These are phyloP conservation scores for Pongo pygmaeus DNA, from an alignment of 2,113 vertebrate species.

Conservation along the genomic window DNA sequence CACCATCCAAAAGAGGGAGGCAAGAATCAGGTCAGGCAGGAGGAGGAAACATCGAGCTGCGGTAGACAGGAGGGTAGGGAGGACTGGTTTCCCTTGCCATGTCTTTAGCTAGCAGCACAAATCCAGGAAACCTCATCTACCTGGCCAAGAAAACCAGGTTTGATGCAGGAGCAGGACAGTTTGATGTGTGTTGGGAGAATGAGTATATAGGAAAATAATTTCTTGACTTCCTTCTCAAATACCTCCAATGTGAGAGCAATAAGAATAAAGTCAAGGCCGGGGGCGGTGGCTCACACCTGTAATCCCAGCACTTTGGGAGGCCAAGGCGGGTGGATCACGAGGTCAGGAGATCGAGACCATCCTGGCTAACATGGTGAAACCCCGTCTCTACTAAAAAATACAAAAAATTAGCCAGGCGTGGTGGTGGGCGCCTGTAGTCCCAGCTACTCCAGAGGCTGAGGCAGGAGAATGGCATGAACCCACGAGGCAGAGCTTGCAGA, in stretches of 20 bases:
- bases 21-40: neutral
- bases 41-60: fast-evolving
- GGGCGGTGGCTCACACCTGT: too few relatives aligned
- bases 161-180: neutral
- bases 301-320: too few relatives aligned
- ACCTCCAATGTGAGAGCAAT: neutral
- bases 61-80: neutral
- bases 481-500: too few relatives aligned
- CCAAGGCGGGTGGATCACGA: too few relatives aligned
- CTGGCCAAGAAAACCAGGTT: neutral
- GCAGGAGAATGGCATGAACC: too few relatives aligned
- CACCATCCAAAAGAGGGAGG: neutral
- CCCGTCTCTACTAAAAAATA: too few relatives aligned
- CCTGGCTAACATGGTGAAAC: too few relatives aligned
- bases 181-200: neutral
- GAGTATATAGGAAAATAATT: neutral
- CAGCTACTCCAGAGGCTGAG: too few relatives aligned
- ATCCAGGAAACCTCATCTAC: neutral
- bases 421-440: too few relatives aligned
- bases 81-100: neutral
- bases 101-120: neutral
- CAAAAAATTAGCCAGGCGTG: too few relatives aligned
- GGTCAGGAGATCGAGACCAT: too few relatives aligned
- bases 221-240: neutral
- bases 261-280: neutral